These are phyloP conservation scores for Diorhabda sublineata DNA, from an alignment of 1,140 invertebrate species.

Conservation along the genomic window DNA sequence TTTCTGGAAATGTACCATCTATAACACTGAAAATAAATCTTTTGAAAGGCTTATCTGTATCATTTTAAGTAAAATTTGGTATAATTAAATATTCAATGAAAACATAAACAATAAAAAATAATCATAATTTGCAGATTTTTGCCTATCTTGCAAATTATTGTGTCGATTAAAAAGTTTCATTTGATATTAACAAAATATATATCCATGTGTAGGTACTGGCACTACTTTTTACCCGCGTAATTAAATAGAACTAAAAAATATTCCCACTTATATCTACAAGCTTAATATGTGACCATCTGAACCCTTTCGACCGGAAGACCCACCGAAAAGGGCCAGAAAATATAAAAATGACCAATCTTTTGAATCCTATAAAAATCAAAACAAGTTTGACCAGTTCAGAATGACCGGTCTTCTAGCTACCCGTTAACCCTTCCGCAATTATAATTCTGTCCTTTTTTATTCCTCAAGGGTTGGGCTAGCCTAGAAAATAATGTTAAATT, in stretches of 20 bases:
- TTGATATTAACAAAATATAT: too few species aligned
- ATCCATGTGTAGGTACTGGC: neutral
- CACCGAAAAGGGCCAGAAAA: slow-evolving; percentile 17
- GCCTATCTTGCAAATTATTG: too few species aligned
- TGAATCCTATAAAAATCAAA: slow-evolving; percentile 26
- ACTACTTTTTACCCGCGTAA: neutral
- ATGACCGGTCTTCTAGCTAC: slow-evolving; percentile 19
- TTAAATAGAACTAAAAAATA: neutral
- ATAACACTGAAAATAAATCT: too few species aligned
- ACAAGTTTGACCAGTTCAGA: slow-evolving; percentile 33
- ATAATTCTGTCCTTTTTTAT: slow-evolving; percentile 7
- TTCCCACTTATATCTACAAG: slow-evolving; percentile 17
- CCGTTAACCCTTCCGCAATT: slow-evolving; percentile 17
- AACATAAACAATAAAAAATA: too few species aligned
- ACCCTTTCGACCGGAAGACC: slow-evolving; percentile 15
- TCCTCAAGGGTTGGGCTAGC: neutral
- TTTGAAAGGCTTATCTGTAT: too few species aligned
- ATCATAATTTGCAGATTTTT: too few species aligned
- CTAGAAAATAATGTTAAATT: too few species aligned
- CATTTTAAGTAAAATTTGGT: too few species aligned
- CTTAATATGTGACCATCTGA: slow-evolving; percentile 15
- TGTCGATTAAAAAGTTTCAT: too few species aligned
- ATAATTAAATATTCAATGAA: too few species aligned
- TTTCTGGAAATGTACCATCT: too few species aligned
- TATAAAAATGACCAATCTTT: slow-evolving; percentile 24